These are phyloP conservation scores for Odontomyia ornata DNA, from an alignment of 2,888 invertebrate genomes.

Conservation along the genomic window DNA sequence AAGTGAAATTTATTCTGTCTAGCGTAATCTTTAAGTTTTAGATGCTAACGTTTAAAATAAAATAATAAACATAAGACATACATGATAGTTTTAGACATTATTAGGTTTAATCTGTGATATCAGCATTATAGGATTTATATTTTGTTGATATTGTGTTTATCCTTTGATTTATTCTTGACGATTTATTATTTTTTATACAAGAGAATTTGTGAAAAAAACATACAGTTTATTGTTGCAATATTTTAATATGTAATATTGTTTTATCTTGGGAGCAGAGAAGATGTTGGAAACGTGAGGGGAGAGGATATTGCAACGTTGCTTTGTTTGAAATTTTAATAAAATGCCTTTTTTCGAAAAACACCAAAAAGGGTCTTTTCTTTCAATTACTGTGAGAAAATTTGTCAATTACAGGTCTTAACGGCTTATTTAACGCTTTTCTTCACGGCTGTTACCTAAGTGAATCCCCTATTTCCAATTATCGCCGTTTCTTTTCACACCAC, in stretches of 20 bases:
- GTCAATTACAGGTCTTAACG: too few species aligned
- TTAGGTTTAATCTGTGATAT: constrained; percentile 45
- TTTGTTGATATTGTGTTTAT: constrained; percentile 45
- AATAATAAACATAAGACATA: too few species aligned
- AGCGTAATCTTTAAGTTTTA: neutral
- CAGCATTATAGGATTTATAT: constrained; percentile 46
- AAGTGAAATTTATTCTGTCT: too few species aligned
- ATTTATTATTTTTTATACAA: constrained; percentile 40
- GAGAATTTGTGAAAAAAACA: neutral
- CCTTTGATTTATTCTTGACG: constrained; percentile 32
- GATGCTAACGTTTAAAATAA: too few species aligned
- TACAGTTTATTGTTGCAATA: constrained; percentile 14
- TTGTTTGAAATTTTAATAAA: constrained; percentile 22
- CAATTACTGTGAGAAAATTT: too few species aligned
- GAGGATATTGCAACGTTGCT: constrained; percentile 19
- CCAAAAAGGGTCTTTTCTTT: neutral
- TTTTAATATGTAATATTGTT: constrained; percentile 3
- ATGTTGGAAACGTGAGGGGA: neutral
- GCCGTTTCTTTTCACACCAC: too few species aligned
- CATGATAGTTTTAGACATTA: neutral
- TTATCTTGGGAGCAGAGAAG: neutral
- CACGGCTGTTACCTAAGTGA: too few species aligned
- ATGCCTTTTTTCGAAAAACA: neutral
- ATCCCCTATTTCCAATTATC: too few species aligned
- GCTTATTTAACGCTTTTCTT: too few species aligned